Evolutionary conservation across 2,797 vertebrate genomes (phyloP), one percentile per base, ranked within the genome.

Genomic region (Pempheris klunzingeri): DNA sequence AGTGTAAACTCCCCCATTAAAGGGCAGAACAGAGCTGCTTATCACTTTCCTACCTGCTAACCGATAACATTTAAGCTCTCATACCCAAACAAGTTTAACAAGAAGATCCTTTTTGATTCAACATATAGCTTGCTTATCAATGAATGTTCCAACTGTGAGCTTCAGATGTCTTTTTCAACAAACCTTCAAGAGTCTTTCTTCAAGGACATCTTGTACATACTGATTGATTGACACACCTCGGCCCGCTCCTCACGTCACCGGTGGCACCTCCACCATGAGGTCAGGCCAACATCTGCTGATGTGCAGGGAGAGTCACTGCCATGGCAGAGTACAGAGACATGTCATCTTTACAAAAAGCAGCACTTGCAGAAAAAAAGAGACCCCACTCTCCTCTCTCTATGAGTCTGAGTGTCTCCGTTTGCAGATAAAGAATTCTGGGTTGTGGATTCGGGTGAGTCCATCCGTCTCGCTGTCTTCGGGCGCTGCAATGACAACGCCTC

Each of bases 381-480:
- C 18, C 13, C 47, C 4, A 4, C 26, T 41, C 43, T 30, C 12
- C 8, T 57, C 28, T 74, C 11, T 44, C 58, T 73, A 7, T 61
- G 11, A 41, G 36, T 58, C 34, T 7, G 39, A 64, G 47, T 46
- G 53, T 73, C 73, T 72, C 57, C 26, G 59, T 76, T 73, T 41
- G 53, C 59, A 80, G 78, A 82, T 80, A 79, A 77, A 86, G 64
- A 63, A 76, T 84, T 80, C 65, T 58, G 74, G 76, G 46, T 50
- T 52, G 55, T 43, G 67, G 86, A 65, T 81, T 61, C 2, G 50
- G 58, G 61, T 18, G 70, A 67, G 86, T 89, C 78, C 74, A 85
- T 88, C 78, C 65, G 46, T 89, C 83, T 88, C 68, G 50, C 70
- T 74, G 80, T 90, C 81, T 90, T 72, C 60, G 57, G 72, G 44